Conservation (phyloP, 2,113 vertebrate genomes). For the Argyrosomus japonicus region DNA sequence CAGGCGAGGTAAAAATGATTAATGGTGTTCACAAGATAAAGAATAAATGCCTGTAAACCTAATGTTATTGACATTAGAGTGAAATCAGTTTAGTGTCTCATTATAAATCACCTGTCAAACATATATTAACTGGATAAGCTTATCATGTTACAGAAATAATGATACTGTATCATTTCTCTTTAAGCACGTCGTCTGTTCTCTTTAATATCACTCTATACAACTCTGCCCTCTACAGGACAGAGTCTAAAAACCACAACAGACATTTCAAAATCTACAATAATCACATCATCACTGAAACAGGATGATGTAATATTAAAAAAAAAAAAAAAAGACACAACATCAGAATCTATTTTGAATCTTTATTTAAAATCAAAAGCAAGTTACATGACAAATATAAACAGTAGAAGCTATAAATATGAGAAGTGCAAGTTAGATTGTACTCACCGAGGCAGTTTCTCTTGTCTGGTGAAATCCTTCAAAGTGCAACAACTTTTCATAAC, state of each 20-base stretch:
- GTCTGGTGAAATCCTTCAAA: background rate
- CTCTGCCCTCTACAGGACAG: slow-evolving; percentile 36
- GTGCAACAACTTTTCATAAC: background rate
- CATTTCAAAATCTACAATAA: background rate
- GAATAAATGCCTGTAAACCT: background rate
- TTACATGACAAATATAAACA: slow-evolving; percentile 4
- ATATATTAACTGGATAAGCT: slow-evolving; percentile 4
- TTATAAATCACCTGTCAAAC: background rate
- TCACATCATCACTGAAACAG: background rate
- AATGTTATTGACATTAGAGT: slow-evolving; percentile 4
- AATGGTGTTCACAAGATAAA: background rate
- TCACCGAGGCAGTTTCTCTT: slow-evolving; percentile 46
- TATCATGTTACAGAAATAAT: background rate
- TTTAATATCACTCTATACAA: background rate
- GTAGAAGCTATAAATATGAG: background rate
- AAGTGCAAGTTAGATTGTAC: slow-evolving; percentile 35
- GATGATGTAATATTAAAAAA: no score
- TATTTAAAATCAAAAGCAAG: slow-evolving; percentile 51
- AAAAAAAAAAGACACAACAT: slow-evolving; percentile 19
- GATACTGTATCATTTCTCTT: background rate
- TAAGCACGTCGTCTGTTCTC: background rate
- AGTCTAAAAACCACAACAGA: background rate
- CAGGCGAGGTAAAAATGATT: background rate
- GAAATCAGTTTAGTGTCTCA: background rate
- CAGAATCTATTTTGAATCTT: slow-evolving; percentile 35